These are phyloP conservation scores for Equus quagga DNA, from an alignment of 2,113 vertebrate genomes.

Conservation along the genomic window DNA sequence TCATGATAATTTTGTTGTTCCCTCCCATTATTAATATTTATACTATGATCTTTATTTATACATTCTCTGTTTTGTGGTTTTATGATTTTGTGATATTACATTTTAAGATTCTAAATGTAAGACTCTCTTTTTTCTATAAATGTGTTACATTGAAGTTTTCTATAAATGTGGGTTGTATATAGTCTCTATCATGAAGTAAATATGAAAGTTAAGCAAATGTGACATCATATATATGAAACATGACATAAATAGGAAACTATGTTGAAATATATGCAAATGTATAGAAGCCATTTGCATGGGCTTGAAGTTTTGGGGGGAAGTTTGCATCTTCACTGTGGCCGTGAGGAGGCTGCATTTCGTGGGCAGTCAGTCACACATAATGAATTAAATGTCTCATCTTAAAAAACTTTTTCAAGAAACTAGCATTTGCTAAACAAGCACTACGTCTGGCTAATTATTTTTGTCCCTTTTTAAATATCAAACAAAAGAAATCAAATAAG, in stretches of 20 bases:
- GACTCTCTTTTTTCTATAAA: background rate
- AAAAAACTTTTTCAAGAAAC: slow-evolving; percentile 38
- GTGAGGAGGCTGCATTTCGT: background rate
- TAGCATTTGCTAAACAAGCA: slow-evolving; percentile 18
- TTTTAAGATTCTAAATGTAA: background rate
- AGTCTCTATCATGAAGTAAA: background rate
- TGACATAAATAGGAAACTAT: background rate
- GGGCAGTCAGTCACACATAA: background rate
- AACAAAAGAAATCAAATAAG: slow-evolving; percentile 75
- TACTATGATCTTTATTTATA: background rate
- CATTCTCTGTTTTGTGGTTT: background rate
- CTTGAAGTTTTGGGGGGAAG: background rate
- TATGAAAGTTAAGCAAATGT: background rate
- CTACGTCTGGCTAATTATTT: slow-evolving; percentile 28
- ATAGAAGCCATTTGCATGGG: background rate
- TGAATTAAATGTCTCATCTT: background rate
- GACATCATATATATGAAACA: background rate
- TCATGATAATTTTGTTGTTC: background rate
- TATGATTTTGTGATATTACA: background rate
- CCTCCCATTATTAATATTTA: background rate
- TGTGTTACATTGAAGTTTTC: background rate
- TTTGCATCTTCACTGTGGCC: background rate
- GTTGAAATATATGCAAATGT: background rate
- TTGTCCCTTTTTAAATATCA: slow-evolving; percentile 33
- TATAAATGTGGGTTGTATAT: background rate